phyloP scores from a whole-genome alignment of 2,797 vertebrate species.

The Sebastes taczanowskii region DNA sequence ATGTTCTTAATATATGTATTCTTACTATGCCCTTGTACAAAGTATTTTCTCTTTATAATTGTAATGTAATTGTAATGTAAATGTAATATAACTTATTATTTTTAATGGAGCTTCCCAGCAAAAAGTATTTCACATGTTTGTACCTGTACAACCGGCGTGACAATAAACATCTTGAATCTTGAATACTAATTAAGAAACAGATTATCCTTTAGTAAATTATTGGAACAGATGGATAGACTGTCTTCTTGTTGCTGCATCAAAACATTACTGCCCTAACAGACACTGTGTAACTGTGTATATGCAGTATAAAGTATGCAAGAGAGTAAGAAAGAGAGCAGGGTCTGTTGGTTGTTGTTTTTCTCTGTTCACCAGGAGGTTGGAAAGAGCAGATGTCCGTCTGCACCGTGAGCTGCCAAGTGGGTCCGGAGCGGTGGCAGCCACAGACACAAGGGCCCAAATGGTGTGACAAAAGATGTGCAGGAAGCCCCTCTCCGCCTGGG shows the following conservation, averaged over 20 bases:
- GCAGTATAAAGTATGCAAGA: slow-evolving; percentile 27
- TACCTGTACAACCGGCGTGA: too few relatives aligned
- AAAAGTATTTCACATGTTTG: too few relatives aligned
- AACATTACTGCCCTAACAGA: background rate
- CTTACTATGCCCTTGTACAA: too few relatives aligned
- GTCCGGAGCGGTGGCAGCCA: slow-evolving; percentile 77
- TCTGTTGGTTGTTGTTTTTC: slow-evolving; percentile 70
- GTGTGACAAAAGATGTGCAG: slow-evolving; percentile 88
- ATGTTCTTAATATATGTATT: too few relatives aligned
- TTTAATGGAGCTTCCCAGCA: too few relatives aligned
- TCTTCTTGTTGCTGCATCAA: background rate
- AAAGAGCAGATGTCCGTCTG: slow-evolving; percentile 87
- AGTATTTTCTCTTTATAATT: too few relatives aligned
- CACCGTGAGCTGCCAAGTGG: slow-evolving; percentile 82
- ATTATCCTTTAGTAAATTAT: background rate
- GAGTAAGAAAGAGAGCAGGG: slow-evolving; percentile 46
- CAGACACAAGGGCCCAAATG: slow-evolving; percentile 86
- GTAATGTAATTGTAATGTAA: too few relatives aligned
- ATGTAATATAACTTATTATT: too few relatives aligned
- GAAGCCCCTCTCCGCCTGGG: slow-evolving; percentile 86
- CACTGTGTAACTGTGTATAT: slow-evolving; percentile 17
- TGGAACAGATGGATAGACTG: background rate
- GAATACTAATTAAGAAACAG: background rate
- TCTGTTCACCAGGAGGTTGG: slow-evolving; percentile 82
- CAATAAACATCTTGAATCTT: too few relatives aligned